These are phyloP conservation scores for Anomalospiza imberbis DNA, from an alignment of 2,797 vertebrate genomes.

Conservation along the genomic window DNA sequence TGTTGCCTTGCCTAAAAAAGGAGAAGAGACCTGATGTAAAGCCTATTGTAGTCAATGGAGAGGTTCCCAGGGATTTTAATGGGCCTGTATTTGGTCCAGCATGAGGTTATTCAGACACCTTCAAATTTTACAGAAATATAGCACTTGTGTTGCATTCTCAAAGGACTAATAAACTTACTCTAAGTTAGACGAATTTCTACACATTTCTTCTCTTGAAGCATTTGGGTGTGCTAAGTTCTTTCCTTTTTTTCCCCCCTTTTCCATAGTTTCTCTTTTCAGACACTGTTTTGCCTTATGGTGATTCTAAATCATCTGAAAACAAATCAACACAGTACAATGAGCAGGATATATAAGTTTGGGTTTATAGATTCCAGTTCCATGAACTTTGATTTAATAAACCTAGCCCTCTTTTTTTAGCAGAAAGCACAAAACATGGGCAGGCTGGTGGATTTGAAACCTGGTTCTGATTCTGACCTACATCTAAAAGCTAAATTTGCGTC, in stretches of 20 bases:
- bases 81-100: conserved; percentile 31
- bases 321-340: neutral
- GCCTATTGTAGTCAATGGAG: conserved; percentile 53
- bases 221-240: neutral
- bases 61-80: conserved; percentile 33
- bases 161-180: conserved; percentile 11
- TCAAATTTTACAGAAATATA: conserved; percentile 35
- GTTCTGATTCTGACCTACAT: conserved; percentile 44
- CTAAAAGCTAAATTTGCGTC: conserved; percentile 29
- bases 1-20: conserved; percentile 58
- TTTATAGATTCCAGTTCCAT: conserved; percentile 39
- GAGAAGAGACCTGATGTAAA: conserved; percentile 48
- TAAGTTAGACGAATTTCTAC: conserved; percentile 18
- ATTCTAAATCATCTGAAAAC: conserved; percentile 8
- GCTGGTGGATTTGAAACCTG: neutral
- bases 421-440: neutral
- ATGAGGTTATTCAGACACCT: conserved; percentile 48
- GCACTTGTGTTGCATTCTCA: conserved; percentile 6
- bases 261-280: neutral
- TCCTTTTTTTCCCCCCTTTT: neutral
- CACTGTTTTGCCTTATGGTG: neutral
- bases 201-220: neutral
- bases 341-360: neutral
- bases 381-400: conserved; percentile 19
- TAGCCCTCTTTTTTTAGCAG: neutral